A percentile compares a stretch with the other conserved stretches of the same genome.
These are phyloP conservation scores for Hoplodrina ambigua DNA, from an alignment of 2,888 invertebrate genomes.

Conservation along the genomic window DNA sequence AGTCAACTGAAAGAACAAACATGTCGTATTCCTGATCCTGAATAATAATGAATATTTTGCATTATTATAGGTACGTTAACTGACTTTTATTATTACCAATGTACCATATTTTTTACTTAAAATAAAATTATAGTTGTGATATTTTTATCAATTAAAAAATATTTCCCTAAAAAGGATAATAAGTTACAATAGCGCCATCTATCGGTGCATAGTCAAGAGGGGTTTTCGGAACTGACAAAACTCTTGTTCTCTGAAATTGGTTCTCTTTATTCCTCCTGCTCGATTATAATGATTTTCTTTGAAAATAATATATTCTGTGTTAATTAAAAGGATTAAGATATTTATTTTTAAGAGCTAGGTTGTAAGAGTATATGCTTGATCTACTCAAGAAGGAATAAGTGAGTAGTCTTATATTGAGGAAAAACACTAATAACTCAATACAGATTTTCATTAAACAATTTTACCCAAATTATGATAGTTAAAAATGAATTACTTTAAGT, in stretches of 20 bases:
- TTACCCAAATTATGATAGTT: too few species aligned
- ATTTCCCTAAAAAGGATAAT: not conserved
- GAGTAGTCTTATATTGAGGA: too few species aligned
- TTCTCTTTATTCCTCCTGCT: too few species aligned
- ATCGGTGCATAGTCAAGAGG: constrained; percentile 30
- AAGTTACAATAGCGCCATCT: constrained; percentile 49
- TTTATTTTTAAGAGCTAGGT: too few species aligned
- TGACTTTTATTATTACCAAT: not conserved
- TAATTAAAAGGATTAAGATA: too few species aligned
- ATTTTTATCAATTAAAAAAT: not conserved
- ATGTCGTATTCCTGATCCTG: constrained; percentile 31
- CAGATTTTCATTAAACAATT: too few species aligned
- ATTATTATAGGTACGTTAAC: not conserved
- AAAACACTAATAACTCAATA: too few species aligned
- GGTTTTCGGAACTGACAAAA: constrained; percentile 11
- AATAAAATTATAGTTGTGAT: not conserved
- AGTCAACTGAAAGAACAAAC: constrained; percentile 48
- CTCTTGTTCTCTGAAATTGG: not conserved
- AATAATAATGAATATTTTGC: constrained; percentile 45
- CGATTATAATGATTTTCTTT: too few species aligned
- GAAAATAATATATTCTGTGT: too few species aligned
- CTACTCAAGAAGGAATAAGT: too few species aligned
- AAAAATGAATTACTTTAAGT: too few species aligned
- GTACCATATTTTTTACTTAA: not conserved
- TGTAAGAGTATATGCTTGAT: too few species aligned